Conservation (phyloP, 2,113 vertebrate genomes). For the Ramphastos sulfuratus region DNA sequence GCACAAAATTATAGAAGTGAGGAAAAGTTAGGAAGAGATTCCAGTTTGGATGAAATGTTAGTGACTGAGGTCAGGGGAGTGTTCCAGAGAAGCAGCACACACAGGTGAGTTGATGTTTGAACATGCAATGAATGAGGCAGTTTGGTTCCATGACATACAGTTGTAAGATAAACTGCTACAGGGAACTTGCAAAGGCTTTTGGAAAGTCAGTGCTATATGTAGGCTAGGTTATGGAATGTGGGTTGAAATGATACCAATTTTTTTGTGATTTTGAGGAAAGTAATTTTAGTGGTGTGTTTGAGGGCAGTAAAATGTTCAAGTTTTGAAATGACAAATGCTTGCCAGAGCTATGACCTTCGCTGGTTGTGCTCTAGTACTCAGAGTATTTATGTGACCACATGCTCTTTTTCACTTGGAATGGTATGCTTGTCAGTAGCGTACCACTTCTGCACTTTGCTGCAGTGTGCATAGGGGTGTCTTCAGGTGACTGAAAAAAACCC, state of each 20-base stretch:
- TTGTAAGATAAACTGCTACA: background rate
- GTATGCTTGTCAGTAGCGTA: background rate
- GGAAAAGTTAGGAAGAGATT: background rate
- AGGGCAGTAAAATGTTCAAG: background rate
- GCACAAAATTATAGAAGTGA: background rate
- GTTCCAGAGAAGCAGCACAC: background rate
- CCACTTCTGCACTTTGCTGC: background rate
- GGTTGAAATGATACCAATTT: background rate
- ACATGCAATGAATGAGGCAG: fast-evolving
- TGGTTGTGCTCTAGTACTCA: background rate
- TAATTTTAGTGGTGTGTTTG: background rate
- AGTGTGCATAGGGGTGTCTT: background rate
- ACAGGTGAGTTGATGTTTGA: background rate
- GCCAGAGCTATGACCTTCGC: background rate
- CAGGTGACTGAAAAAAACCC: background rate
- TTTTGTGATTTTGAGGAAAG: background rate
- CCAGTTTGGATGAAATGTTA: background rate
- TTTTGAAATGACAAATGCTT: background rate
- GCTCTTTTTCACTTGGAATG: background rate
- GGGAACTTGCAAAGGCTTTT: background rate
- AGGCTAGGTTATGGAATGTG: background rate
- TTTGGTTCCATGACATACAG: background rate
- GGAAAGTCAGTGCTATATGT: background rate
- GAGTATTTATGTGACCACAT: background rate
- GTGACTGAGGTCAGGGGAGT: background rate